These are phyloP conservation scores for Drosophila biarmipes DNA, from an alignment of 1,140 invertebrate genomes.

Conservation along the genomic window DNA sequence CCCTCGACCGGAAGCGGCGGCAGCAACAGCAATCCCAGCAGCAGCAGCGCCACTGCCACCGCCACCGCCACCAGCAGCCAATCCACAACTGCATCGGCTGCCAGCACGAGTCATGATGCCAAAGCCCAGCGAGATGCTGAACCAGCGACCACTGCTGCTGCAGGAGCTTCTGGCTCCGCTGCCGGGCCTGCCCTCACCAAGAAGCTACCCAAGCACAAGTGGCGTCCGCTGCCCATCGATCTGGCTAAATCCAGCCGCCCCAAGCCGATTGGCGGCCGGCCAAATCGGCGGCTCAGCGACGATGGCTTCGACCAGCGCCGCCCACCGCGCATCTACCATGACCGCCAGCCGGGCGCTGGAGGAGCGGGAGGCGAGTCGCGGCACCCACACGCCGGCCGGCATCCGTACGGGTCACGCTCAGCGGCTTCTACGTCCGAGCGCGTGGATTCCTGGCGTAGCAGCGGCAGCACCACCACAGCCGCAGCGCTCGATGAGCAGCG, in stretches of 20 bases:
- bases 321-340: conserved; percentile 62
- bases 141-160: conserved; percentile 54
- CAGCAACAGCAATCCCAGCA: conserved; percentile 11
- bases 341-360: conserved; percentile 33
- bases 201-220: conserved; percentile 89
- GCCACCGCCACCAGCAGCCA: conserved; percentile 36
- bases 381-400: conserved; percentile 54
- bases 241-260: conserved; percentile 85
- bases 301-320: conserved; percentile 62
- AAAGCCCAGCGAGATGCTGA: conserved; percentile 74
- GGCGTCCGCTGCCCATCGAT: conserved; percentile 91
- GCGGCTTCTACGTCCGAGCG: conserved; percentile 74
- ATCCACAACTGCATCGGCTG: conserved; percentile 31
- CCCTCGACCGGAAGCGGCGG: conserved; percentile 20
- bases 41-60: conserved; percentile 24
- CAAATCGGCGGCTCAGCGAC: conserved; percentile 66
- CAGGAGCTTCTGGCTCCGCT: conserved; percentile 63
- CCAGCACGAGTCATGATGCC: conserved; percentile 76
- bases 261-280: conserved; percentile 74
- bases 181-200: conserved; percentile 76
- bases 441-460: conserved; percentile 84
- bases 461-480: conserved; percentile 72
- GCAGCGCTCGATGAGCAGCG: conserved; percentile 58
- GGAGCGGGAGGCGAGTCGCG: conserved; percentile 40
- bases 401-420: conserved; percentile 63